phyloP scores from a whole-genome alignment of 2,797 vertebrate species.

The Typhlichthys eigenmanni region DNA sequence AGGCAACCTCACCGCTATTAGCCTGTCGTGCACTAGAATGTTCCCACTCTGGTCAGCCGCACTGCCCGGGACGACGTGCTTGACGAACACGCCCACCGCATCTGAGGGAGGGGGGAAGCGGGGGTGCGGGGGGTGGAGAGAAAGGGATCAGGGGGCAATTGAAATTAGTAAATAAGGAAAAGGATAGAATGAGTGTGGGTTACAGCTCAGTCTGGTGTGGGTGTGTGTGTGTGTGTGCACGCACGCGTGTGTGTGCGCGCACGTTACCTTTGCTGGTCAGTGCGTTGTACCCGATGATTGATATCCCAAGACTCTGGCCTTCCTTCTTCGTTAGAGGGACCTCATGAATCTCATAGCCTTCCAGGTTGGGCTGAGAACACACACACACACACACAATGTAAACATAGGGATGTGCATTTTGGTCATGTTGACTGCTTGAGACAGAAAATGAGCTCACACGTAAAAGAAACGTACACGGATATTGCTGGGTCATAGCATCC shows the following conservation, averaged over 20 bases:
- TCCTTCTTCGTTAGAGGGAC: slow-evolving; percentile 87
- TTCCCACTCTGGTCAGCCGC: slow-evolving; percentile 90
- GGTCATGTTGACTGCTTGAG: too few relatives aligned
- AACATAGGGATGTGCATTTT: too few relatives aligned
- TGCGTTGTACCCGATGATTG: slow-evolving; percentile 88
- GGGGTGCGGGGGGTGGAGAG: slow-evolving; percentile 6
- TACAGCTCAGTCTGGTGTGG: not conserved
- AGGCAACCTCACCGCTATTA: slow-evolving; percentile 85
- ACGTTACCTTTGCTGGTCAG: slow-evolving; percentile 76
- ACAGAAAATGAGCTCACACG: too few relatives aligned
- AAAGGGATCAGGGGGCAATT: not conserved
- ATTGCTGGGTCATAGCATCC: too few relatives aligned
- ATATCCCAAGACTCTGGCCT: slow-evolving; percentile 93
- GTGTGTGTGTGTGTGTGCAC: not conserved
- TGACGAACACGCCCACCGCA: slow-evolving; percentile 91
- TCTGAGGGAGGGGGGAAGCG: slow-evolving; percentile 62
- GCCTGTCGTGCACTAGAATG: slow-evolving; percentile 87
- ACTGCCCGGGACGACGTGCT: slow-evolving; percentile 89
- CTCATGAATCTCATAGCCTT: slow-evolving; percentile 84
- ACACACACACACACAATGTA: slow-evolving; percentile 10
- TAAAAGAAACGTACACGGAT: too few relatives aligned
- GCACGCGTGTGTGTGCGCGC: not conserved
- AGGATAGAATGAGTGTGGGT: not conserved
- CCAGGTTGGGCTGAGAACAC: slow-evolving; percentile 70
- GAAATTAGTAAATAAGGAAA: not conserved